Evolutionary conservation across 2,113 vertebrate species (phyloP).

Genomic region (Gadus macrocephalus): DNA sequence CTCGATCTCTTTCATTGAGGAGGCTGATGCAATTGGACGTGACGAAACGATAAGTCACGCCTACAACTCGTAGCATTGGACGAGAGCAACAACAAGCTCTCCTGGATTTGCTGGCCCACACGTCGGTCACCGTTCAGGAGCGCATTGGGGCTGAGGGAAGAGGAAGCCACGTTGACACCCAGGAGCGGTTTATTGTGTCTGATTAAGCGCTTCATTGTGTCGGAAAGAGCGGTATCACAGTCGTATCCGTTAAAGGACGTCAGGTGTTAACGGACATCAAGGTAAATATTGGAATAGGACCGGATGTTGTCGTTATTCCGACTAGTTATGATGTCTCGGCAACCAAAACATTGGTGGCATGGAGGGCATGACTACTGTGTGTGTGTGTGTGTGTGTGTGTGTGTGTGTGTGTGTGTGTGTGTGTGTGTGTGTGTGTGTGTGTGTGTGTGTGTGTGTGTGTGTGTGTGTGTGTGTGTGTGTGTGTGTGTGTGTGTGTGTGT

Average conservation of each 20-base stretch:
- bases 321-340: no score
- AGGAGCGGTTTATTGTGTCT: not conserved
- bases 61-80: constrained; percentile 35
- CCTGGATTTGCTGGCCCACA: constrained; percentile 38
- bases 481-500: no score
- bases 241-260: not conserved
- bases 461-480: no score
- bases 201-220: not conserved
- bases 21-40: constrained; percentile 51
- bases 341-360: no score
- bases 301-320: no score
- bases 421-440: no score
- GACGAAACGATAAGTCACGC: constrained; percentile 13
- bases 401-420: no score
- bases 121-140: not conserved
- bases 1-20: not conserved
- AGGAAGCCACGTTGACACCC: constrained; percentile 67
- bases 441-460: no score
- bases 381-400: no score
- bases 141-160: not conserved
- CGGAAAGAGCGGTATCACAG: not conserved
- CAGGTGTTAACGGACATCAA: not conserved
- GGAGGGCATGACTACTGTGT: no score
- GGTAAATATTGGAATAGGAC: no score
- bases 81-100: fast-evolving